Percentiles rank a stretch among this genome's conserved stretches.
Conservation (phyloP, 1,140 invertebrate species). For the Danaus melanippus region DNA sequence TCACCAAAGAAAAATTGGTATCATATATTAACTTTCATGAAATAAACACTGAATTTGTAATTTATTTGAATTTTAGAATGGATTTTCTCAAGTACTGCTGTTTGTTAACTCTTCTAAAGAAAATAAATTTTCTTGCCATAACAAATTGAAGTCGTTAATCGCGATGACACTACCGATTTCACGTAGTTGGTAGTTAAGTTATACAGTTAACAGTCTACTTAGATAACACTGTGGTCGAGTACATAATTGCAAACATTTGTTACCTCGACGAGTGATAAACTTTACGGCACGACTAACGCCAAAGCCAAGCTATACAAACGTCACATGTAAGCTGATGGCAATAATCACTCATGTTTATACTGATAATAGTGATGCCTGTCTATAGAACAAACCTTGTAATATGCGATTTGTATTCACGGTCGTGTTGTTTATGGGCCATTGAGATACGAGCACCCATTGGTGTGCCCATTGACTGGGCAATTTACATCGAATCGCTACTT, state of each 20-base stretch:
- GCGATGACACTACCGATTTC: slow-evolving; percentile 1
- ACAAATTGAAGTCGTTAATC: slow-evolving; percentile 15
- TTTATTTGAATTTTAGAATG: no score
- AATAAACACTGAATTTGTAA: no score
- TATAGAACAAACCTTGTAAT: slow-evolving; percentile 50
- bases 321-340: slow-evolving; percentile 34
- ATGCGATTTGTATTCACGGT: slow-evolving; percentile 66
- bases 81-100: no score
- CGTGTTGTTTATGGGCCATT: slow-evolving; percentile 63
- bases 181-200: slow-evolving; percentile 16
- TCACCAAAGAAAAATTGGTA: no score
- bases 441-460: slow-evolving; percentile 48
- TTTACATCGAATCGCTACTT: slow-evolving; percentile 58
- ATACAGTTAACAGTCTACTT: slow-evolving; percentile 20
- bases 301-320: slow-evolving; percentile 34
- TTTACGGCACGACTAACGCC: slow-evolving; percentile 15
- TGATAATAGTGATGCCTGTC: slow-evolving; percentile 40
- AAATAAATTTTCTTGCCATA: background rate
- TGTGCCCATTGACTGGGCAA: slow-evolving; percentile 47
- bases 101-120: background rate
- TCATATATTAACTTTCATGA: no score
- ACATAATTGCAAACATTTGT: slow-evolving; percentile 27
- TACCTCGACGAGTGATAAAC: slow-evolving; percentile 21
- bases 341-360: slow-evolving; percentile 39
- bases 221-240: slow-evolving; percentile 24